Conservation (phyloP, 2,113 vertebrate species). For the Dromas ardeola region DNA sequence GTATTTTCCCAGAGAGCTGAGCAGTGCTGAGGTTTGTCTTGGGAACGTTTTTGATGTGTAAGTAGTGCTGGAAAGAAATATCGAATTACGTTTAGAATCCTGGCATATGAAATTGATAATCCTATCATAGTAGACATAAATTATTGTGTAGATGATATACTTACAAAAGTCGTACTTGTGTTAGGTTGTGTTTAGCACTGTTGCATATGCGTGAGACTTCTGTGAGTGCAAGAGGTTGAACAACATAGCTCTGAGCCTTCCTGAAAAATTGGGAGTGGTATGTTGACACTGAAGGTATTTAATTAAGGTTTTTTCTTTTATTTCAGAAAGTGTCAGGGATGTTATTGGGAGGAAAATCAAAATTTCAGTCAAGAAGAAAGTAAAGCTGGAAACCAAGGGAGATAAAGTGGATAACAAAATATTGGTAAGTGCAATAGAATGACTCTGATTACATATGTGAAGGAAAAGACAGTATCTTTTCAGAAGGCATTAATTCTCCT, state of each 20-base stretch:
- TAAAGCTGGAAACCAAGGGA: conserved; percentile 94
- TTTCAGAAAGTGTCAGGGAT: conserved; percentile 89
- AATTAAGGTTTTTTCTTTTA: not conserved
- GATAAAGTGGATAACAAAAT: conserved; percentile 96
- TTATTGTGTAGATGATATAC: not conserved
- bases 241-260: not conserved
- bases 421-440: conserved; percentile 80
- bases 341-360: conserved; percentile 94
- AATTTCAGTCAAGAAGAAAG: conserved; percentile 90
- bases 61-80: not conserved
- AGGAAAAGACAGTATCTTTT: not conserved
- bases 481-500: not conserved
- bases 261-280: not conserved
- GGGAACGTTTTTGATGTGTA: not conserved
- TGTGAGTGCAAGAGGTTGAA: not conserved
- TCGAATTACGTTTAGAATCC: not conserved
- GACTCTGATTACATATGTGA: not conserved
- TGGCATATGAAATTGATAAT: not conserved
- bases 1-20: not conserved
- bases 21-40: not conserved
- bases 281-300: not conserved
- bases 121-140: not conserved
- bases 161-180: not conserved
- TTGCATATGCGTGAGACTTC: not conserved
- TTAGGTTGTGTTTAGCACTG: not conserved